Conservation (phyloP, 2,113 vertebrate species). For the Riparia riparia region DNA sequence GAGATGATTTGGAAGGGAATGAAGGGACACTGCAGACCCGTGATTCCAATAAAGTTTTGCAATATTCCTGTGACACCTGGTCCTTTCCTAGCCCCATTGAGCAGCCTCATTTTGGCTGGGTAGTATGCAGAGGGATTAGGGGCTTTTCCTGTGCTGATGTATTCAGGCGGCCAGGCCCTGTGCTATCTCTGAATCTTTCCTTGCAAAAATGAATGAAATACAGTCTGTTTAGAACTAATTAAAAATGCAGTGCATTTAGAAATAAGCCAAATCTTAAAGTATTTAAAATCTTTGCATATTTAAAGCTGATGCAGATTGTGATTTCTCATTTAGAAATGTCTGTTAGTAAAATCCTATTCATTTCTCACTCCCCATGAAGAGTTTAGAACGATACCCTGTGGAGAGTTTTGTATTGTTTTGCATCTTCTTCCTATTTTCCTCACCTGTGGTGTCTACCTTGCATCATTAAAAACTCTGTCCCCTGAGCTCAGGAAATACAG, state of each 20-base stretch:
- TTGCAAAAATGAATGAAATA: not conserved
- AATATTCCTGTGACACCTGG: accelerated
- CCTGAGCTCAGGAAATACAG: not conserved
- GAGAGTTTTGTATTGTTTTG: not conserved
- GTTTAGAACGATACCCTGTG: not conserved
- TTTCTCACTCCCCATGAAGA: not conserved
- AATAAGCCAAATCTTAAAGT: not conserved
- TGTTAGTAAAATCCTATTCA: not conserved
- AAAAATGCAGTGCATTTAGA: not conserved
- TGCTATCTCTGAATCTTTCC: not conserved
- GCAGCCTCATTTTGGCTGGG: not conserved
- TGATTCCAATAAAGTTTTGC: not conserved
- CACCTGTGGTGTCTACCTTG: not conserved
- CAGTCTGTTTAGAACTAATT: not conserved
- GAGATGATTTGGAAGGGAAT: not conserved
- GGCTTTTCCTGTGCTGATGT: not conserved
- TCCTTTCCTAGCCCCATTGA: not conserved
- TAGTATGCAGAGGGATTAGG: accelerated
- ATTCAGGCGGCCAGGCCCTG: not conserved
- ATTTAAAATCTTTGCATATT: not conserved
- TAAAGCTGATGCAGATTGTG: not conserved
- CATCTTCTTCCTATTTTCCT: not conserved
- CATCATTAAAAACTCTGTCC: not conserved
- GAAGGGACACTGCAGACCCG: not conserved
- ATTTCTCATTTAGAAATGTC: not conserved